A percentile compares a stretch with the other conserved stretches of the same genome.
Evolutionary conservation across 2,888 invertebrate species (phyloP).

Genomic region (Lasioglossum vierecki): DNA sequence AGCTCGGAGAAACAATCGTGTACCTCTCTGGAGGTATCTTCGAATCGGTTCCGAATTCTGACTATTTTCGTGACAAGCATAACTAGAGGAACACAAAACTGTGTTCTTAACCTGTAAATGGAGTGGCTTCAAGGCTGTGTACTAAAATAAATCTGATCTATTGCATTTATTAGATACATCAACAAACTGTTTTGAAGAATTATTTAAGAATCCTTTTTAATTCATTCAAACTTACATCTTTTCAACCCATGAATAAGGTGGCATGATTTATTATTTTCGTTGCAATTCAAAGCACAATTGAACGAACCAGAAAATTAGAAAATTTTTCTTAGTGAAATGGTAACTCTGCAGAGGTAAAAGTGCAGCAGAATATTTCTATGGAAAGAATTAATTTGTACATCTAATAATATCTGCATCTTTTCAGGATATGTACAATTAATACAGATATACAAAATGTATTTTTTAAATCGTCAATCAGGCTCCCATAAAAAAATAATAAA

Average conservation of each 20-base stretch:
- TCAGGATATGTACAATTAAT: no score
- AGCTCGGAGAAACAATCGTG: not conserved
- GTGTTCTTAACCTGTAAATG: not conserved
- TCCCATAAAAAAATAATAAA: no score
- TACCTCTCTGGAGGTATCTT: not conserved
- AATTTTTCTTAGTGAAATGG: not conserved
- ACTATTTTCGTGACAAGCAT: constrained; percentile 2
- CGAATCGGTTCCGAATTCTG: not conserved
- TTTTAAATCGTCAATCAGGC: no score
- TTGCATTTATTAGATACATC: not conserved
- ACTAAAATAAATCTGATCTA: not conserved
- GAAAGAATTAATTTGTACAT: no score
- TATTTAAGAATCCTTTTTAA: not conserved
- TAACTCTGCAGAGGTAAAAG: not conserved
- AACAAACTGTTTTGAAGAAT: not conserved
- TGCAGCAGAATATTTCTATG: not conserved
- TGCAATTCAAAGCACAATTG: no score
- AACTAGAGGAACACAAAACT: not conserved
- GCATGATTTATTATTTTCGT: no score
- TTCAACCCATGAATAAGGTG: not conserved
- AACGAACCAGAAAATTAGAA: not conserved
- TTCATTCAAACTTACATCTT: not conserved
- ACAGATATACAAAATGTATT: no score
- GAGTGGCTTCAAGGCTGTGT: not conserved
- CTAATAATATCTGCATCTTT: no score